These are phyloP conservation scores for Fringilla coelebs DNA, from an alignment of 2,797 vertebrate species.

Conservation along the genomic window DNA sequence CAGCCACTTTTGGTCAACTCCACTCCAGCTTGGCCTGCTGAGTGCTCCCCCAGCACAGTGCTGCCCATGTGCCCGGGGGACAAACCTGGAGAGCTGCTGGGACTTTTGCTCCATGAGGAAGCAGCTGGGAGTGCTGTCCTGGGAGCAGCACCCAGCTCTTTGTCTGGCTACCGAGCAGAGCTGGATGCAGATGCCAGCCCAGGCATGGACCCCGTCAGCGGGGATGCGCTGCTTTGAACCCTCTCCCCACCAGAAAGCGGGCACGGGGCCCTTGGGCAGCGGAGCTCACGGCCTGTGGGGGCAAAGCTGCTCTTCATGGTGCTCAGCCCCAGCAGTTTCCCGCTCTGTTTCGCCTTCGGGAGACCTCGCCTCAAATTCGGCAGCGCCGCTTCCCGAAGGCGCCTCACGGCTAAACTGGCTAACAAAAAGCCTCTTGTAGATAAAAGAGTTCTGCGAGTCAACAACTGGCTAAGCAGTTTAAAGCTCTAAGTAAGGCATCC, in stretches of 20 bases:
- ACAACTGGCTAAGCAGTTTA: slow-evolving; percentile 78
- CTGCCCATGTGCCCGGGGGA: fast-evolving
- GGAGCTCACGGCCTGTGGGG: fast-evolving
- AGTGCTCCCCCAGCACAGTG: fast-evolving
- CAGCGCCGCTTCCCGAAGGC: background rate
- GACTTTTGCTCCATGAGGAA: background rate
- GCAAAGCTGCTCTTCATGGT: fast-evolving
- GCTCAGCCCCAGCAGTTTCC: background rate
- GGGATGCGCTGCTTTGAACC: background rate
- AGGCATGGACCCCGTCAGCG: fast-evolving
- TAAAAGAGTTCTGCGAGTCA: slow-evolving; percentile 75
- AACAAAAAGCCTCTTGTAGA: slow-evolving; percentile 75
- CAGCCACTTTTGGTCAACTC: background rate
- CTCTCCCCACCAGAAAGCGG: background rate
- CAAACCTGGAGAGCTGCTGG: fast-evolving
- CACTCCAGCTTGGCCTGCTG: background rate
- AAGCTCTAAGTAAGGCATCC: slow-evolving; percentile 73
- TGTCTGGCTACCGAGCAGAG: background rate
- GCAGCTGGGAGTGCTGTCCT: background rate
- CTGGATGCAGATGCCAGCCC: background rate
- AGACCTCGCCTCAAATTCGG: background rate
- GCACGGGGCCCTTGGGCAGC: fast-evolving
- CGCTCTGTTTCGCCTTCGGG: background rate
- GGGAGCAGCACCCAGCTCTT: background rate
- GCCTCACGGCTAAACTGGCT: slow-evolving; percentile 61